Evolutionary conservation across 2,113 vertebrate species (phyloP).

Genomic region (Poeciliopsis retropinna): DNA sequence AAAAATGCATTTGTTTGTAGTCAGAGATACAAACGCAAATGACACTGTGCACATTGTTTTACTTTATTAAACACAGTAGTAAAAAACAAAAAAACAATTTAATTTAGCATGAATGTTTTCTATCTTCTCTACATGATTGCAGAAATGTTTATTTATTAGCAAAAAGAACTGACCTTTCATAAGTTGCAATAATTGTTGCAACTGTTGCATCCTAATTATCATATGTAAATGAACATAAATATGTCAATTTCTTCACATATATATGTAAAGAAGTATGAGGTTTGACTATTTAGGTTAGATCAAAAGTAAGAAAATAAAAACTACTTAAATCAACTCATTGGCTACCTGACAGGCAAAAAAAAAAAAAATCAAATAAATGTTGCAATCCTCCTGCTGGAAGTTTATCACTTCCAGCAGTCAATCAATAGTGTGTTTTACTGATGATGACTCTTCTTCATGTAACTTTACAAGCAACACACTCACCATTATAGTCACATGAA

Average conservation of each 20-base stretch:
- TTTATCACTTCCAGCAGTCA: not conserved
- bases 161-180: not conserved
- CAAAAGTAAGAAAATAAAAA: not conserved
- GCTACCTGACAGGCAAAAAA: not conserved
- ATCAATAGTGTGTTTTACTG: not conserved
- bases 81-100: not conserved
- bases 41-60: not conserved
- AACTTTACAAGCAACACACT: slow-evolving; percentile 20
- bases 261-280: not conserved
- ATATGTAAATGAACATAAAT: too few species aligned
- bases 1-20: not conserved
- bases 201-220: too few species aligned
- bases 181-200: not conserved
- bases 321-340: not conserved
- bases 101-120: not conserved
- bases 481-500: not conserved
- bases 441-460: too few species aligned
- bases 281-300: not conserved
- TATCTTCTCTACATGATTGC: not conserved
- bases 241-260: not conserved
- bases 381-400: not conserved
- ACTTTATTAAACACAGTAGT: not conserved
- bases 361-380: not conserved
- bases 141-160: not conserved
- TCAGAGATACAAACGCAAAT: not conserved